Conservation (phyloP, 2,888 invertebrate genomes). For the Papilio elwesi region DNA sequence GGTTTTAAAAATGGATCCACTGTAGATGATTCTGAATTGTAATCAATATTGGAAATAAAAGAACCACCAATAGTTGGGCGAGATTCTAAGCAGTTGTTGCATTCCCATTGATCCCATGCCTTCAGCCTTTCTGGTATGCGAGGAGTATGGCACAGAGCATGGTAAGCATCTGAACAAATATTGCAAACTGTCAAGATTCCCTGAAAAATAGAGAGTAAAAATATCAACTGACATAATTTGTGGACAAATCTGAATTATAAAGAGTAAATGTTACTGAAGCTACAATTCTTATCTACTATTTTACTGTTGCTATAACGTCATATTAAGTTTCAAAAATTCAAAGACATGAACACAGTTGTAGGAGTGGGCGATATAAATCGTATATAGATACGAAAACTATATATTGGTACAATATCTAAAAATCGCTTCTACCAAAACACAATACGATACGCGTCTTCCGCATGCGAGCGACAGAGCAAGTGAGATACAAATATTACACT, state of each 20-base stretch:
- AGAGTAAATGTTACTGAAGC: no score
- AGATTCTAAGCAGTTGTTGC: slow-evolving; percentile 86
- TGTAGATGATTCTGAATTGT: slow-evolving; percentile 56
- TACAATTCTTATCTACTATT: no score
- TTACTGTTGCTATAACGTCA: no score
- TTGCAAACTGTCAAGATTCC: slow-evolving; percentile 91
- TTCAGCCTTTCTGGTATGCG: slow-evolving; percentile 83
- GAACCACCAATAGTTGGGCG: slow-evolving; percentile 68
- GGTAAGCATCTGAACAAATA: slow-evolving; percentile 93
- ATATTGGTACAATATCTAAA: no score
- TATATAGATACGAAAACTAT: no score
- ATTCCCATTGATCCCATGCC: slow-evolving; percentile 88
- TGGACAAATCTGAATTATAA: background rate
- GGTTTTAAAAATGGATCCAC: slow-evolving; percentile 76
- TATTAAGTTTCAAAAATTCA: no score
- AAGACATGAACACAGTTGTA: no score
- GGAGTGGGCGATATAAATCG: no score
- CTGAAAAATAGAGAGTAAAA: slow-evolving; percentile 70
- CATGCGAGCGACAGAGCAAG: no score
- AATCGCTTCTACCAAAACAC: no score
- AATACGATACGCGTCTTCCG: no score
- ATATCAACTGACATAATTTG: background rate
- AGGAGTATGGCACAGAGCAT: slow-evolving; percentile 91
- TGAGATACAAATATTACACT: no score
- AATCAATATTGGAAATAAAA: slow-evolving; percentile 64